phyloP scores from a whole-genome alignment of 2,113 vertebrate species.

The Corvus moneduloides region DNA sequence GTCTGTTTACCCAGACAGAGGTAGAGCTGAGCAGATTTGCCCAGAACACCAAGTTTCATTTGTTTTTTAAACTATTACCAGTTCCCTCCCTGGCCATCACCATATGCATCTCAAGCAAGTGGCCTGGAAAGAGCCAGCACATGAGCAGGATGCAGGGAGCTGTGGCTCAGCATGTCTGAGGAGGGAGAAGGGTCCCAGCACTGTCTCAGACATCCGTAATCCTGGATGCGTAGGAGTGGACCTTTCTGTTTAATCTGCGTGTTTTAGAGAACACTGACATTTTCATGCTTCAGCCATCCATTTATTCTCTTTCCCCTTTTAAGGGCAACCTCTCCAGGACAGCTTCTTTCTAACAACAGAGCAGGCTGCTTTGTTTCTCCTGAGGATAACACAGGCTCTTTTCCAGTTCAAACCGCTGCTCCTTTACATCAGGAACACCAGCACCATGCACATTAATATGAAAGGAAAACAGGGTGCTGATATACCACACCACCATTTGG shows the following conservation, averaged over 20 bases:
- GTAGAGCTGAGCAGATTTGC: neutral
- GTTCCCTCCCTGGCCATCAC: neutral
- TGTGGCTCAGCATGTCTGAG: neutral
- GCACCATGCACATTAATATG: neutral
- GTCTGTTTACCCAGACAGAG: neutral
- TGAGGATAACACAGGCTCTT: neutral
- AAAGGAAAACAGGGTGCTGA: neutral
- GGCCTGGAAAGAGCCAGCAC: neutral
- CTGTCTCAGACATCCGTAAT: neutral
- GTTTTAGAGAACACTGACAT: neutral
- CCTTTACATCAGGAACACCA: neutral
- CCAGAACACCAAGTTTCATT: neutral
- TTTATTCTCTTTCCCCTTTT: slow-evolving; percentile 32
- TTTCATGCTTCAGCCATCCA: neutral
- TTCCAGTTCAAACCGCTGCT: neutral
- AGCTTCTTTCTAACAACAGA: neutral
- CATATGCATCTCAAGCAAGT: neutral
- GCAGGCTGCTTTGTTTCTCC: neutral
- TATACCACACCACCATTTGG: neutral
- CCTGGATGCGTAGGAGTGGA: neutral
- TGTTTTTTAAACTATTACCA: neutral
- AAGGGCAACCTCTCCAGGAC: slow-evolving; percentile 27
- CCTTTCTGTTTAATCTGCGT: neutral
- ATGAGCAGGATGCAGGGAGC: rapidly evolving
- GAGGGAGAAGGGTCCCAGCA: neutral